These are phyloP conservation scores for Trissolcus basalis DNA, from an alignment of 1,140 invertebrate species.

Conservation along the genomic window DNA sequence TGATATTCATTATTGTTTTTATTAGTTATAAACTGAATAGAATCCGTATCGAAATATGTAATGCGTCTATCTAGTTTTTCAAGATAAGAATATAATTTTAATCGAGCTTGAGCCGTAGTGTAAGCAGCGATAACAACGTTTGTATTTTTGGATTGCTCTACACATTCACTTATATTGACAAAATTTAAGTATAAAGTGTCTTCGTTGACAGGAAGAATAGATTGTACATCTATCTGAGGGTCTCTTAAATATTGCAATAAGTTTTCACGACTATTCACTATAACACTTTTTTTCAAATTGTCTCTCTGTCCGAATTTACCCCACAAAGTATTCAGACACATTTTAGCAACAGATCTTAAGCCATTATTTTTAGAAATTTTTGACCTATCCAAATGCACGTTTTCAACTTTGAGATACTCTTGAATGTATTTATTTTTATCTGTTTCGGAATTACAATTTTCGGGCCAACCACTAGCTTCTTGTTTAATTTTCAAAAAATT, in stretches of 20 bases:
- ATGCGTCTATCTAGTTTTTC: constrained; percentile 61
- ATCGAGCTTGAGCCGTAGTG: constrained; percentile 68
- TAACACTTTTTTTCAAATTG: constrained; percentile 53
- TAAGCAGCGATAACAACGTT: constrained; percentile 69
- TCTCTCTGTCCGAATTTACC: constrained; percentile 65
- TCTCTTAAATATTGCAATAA: constrained; percentile 60
- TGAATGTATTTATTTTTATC: constrained; percentile 11
- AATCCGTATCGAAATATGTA: constrained; percentile 73
- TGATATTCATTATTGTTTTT: constrained; percentile 19
- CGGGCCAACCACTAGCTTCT: constrained; percentile 62
- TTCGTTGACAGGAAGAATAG: constrained; percentile 54
- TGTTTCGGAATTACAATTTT: constrained; percentile 40
- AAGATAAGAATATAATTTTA: constrained; percentile 68
- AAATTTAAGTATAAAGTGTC: constrained; percentile 55
- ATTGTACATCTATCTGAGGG: constrained; percentile 44
- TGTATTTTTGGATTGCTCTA: constrained; percentile 19
- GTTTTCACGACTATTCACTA: constrained; percentile 53
- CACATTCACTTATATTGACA: constrained; percentile 39
- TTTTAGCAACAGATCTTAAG: constrained; percentile 61
- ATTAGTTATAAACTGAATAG: constrained; percentile 56
- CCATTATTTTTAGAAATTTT: constrained; percentile 68
- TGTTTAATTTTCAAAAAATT: constrained; percentile 68
- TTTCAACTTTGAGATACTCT: constrained; percentile 47
- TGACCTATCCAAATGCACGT: constrained; percentile 64
- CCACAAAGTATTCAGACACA: constrained; percentile 66